phyloP scores from a whole-genome alignment of 2,113 vertebrate species.

The Nothoprocta perdicaria region DNA sequence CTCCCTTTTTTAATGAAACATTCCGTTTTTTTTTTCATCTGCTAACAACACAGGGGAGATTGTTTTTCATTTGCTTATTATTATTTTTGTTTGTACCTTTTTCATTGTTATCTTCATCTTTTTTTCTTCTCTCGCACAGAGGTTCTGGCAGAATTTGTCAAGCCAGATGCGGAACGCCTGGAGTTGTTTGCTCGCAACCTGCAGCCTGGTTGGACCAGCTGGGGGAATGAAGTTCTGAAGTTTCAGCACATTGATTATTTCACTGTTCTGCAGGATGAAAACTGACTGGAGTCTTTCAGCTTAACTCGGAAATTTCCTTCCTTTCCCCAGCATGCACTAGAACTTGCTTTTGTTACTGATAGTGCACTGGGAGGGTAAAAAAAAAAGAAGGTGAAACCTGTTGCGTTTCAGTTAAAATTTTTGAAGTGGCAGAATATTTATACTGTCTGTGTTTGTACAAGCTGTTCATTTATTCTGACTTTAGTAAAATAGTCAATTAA shows the following conservation, averaged over 20 bases:
- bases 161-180: conserved; percentile 80
- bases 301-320: neutral
- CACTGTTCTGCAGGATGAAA: conserved; percentile 39
- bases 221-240: conserved; percentile 97
- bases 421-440: neutral
- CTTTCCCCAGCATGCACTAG: neutral
- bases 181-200: conserved; percentile 94
- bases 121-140: conserved; percentile 70
- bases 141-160: conserved; percentile 86
- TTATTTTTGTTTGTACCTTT: neutral
- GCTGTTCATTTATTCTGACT: neutral
- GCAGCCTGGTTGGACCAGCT: conserved; percentile 94
- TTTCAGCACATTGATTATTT: conserved; percentile 92
- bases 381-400: neutral
- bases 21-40: conserved; percentile 57
- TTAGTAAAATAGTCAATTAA: neutral
- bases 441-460: neutral
- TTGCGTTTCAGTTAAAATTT: neutral
- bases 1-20: conserved; percentile 67
- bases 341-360: neutral
- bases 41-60: conserved; percentile 35
- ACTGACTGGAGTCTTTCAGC: conserved; percentile 12
- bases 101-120: conserved; percentile 9
- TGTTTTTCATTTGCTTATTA: conserved; percentile 1
- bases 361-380: neutral